Base-by-base conservation (phyloP, 1,140 invertebrate species). In the Pachyrhynchus sulphureomaculatus region DNA sequence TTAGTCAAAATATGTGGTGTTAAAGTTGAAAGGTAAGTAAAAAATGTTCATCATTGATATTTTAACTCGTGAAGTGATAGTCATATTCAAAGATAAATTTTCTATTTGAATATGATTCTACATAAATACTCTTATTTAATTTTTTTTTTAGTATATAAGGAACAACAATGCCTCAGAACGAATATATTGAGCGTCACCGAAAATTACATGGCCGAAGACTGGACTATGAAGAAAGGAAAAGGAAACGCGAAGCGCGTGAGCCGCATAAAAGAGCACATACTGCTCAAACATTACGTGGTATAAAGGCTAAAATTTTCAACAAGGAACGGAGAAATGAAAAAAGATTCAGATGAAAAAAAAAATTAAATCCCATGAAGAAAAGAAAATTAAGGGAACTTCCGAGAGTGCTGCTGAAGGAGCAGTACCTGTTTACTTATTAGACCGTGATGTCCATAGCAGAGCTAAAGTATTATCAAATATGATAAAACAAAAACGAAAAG, bases 331-430 rank as follows among this genome's bases (percentile, higher is more conserved):
- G 95, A 69, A 91, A 93, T 83, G 98, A 99, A 77, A 99, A 77
- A 99, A 99, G 81, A 92, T 99, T 65, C 95, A 98, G 77, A 98
- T 99, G 89, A 98, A 98, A 80, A 98, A 97, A 81, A 98, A 96
- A 71, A 92, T 96, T 53, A 90, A 91, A 72, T 89, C 91, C 4
- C 93, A 96, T 71, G 92, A 96, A 78, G 90, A 95, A 74, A 94
- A 90, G 69, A 85, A 90, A 72, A 89, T 92, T 0, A 95, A 95
- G 72, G 54, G 88, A 73, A 90, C 88, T 65, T 86, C 87, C 12
- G 88, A 96, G 65, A 86, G 89, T 55, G 84, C 89, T 0, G 82
- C 89, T 2, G 91, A 96, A 73, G 96, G 95, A 58, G 96, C 96
- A 0, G 75, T 99, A 9, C 97, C 98, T 0, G 92, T 95, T 0